These are phyloP conservation scores for Enteromius trimaculatus DNA, from an alignment of 2,797 vertebrate species.

Conservation along the genomic window DNA sequence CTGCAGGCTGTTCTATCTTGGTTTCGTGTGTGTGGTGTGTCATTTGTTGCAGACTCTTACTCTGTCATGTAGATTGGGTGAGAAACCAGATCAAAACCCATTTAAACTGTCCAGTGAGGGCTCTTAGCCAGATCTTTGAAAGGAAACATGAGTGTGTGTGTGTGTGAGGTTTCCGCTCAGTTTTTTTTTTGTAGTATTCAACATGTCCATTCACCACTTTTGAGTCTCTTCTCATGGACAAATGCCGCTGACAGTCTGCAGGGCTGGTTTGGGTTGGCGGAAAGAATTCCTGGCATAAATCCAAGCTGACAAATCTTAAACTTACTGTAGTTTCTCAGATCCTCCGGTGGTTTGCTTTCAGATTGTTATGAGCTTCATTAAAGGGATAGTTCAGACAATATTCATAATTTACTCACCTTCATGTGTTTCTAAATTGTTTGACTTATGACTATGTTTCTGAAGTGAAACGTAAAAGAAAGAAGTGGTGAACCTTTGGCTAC, in stretches of 20 bases:
- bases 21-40: slow-evolving; percentile 20
- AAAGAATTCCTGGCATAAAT: slow-evolving; percentile 32
- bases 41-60: slow-evolving; percentile 20
- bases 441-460: neutral
- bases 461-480: neutral
- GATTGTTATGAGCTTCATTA: neutral
- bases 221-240: slow-evolving; percentile 12
- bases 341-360: neutral
- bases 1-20: slow-evolving; percentile 21
- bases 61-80: slow-evolving; percentile 11
- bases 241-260: slow-evolving; percentile 25
- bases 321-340: slow-evolving; percentile 4
- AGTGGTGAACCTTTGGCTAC: neutral
- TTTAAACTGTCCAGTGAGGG: neutral
- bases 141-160: slow-evolving; percentile 12
- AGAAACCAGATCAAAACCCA: slow-evolving; percentile 11
- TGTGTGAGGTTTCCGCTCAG: neutral
- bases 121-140: slow-evolving; percentile 29
- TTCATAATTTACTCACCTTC: neutral
- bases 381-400: neutral
- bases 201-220: slow-evolving; percentile 27
- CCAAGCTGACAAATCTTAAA: slow-evolving; percentile 47
- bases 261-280: slow-evolving; percentile 32
- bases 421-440: neutral
- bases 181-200: neutral